Conservation (phyloP, 2,888 invertebrate genomes). For the Chirona hameri region DNA sequence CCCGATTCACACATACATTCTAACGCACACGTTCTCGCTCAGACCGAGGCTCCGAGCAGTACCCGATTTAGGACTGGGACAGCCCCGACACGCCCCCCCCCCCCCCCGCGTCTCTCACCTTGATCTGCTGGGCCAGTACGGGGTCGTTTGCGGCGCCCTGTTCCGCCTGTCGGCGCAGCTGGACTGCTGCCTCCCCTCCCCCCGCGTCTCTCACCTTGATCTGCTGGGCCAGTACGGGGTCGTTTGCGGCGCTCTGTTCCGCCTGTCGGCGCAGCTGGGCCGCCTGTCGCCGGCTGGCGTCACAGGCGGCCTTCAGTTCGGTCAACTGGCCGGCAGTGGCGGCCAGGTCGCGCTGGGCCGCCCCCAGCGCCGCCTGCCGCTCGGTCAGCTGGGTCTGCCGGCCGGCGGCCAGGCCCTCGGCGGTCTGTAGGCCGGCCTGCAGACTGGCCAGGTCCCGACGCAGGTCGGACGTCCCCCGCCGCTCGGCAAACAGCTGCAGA, state of each 20-base stretch:
- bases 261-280: slow-evolving; percentile 64
- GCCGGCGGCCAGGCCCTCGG: slow-evolving; percentile 38
- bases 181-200: slow-evolving; percentile 52
- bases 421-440: slow-evolving; percentile 43
- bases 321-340: slow-evolving; percentile 52
- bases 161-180: slow-evolving; percentile 59
- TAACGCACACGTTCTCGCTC: too few species aligned
- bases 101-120: too few species aligned
- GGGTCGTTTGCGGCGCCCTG: slow-evolving; percentile 45
- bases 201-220: slow-evolving; percentile 44
- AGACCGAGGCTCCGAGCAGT: too few species aligned
- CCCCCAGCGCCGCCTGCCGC: slow-evolving; percentile 73
- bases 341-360: slow-evolving; percentile 65
- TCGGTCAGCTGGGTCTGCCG: slow-evolving; percentile 32
- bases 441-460: slow-evolving; percentile 58
- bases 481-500: slow-evolving; percentile 48
- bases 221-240: slow-evolving; percentile 40
- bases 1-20: too few species aligned
- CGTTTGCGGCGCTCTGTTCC: slow-evolving; percentile 46
- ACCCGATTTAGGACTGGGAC: too few species aligned
- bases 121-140: slow-evolving; percentile 39
- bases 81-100: too few species aligned
- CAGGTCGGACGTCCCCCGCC: slow-evolving; percentile 57
- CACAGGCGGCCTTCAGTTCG: slow-evolving; percentile 48
- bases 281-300: slow-evolving; percentile 64